These are phyloP conservation scores for Lepus americanus DNA, from an alignment of 2,113 vertebrate genomes.

Conservation along the genomic window DNA sequence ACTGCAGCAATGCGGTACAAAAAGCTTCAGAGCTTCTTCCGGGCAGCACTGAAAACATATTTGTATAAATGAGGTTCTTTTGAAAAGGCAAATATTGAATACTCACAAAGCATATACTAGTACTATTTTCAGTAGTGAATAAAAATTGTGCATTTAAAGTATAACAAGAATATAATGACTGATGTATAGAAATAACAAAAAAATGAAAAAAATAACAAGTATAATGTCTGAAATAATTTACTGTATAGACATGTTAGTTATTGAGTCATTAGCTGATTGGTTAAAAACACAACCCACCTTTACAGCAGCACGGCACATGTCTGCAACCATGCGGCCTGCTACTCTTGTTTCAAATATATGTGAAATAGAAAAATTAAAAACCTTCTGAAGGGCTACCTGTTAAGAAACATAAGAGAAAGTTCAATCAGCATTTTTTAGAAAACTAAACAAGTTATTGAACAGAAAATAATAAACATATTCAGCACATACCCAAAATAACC, in stretches of 20 bases:
- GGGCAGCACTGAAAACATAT: constrained; percentile 94
- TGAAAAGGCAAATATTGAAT: constrained; percentile 30
- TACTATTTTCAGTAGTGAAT: constrained; percentile 38
- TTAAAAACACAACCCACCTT: constrained; percentile 89
- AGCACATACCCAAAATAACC: background rate
- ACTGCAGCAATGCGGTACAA: constrained; percentile 97
- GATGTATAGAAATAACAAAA: too few species aligned
- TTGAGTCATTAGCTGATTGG: background rate
- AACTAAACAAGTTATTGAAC: background rate
- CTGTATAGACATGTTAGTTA: background rate
- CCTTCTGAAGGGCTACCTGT: constrained; percentile 97
- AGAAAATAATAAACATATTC: constrained; percentile 27
- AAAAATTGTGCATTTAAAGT: background rate
- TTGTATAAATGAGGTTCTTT: constrained; percentile 15
- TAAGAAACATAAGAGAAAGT: constrained; percentile 37
- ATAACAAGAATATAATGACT: too few species aligned
- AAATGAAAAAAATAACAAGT: background rate
- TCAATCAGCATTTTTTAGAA: constrained; percentile 14
- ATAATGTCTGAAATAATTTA: constrained; percentile 29
- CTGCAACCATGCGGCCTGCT: constrained; percentile 97
- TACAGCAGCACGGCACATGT: constrained; percentile 98
- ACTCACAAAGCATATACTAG: constrained; percentile 45
- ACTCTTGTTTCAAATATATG: constrained; percentile 99
- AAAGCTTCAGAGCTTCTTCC: constrained; percentile 95
- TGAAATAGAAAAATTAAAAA: constrained; percentile 97